These are phyloP conservation scores for Phyllotis vaccarum DNA, from an alignment of 2,797 vertebrate species.

Conservation along the genomic window DNA sequence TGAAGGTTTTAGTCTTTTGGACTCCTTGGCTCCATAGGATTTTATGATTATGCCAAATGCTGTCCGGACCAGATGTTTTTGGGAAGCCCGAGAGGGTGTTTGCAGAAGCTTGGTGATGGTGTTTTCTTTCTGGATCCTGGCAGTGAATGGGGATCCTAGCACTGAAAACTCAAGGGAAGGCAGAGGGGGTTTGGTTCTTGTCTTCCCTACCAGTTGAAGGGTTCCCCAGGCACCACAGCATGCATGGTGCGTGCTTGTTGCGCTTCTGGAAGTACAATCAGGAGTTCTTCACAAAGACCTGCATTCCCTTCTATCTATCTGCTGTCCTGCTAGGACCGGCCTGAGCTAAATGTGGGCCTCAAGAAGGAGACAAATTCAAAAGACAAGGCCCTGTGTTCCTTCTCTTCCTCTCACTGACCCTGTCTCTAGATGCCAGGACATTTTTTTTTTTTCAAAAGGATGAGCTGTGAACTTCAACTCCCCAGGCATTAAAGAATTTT, in stretches of 20 bases:
- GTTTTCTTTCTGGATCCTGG: neutral
- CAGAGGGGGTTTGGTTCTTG: neutral
- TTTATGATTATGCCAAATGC: neutral
- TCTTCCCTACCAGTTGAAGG: neutral
- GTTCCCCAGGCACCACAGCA: neutral
- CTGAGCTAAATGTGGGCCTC: neutral
- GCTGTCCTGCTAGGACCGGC: neutral
- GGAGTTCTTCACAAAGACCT: neutral
- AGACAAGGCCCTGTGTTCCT: neutral
- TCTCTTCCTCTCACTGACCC: neutral
- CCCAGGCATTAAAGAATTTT: neutral
- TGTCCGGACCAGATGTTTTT: neutral
- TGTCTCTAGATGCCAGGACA: neutral
- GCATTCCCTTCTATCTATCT: neutral
- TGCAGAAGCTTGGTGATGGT: neutral
- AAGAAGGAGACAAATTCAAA: neutral
- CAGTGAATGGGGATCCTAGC: neutral
- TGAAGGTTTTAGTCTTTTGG: neutral
- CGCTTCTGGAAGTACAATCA: neutral
- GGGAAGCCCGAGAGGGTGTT: neutral
- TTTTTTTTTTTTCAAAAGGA: neutral
- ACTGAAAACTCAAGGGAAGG: neutral
- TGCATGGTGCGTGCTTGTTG: neutral
- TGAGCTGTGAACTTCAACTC: neutral
- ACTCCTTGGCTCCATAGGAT: neutral